phyloP scores from a whole-genome alignment of 2,113 vertebrate species.

The Grammomys dolichurus region DNA sequence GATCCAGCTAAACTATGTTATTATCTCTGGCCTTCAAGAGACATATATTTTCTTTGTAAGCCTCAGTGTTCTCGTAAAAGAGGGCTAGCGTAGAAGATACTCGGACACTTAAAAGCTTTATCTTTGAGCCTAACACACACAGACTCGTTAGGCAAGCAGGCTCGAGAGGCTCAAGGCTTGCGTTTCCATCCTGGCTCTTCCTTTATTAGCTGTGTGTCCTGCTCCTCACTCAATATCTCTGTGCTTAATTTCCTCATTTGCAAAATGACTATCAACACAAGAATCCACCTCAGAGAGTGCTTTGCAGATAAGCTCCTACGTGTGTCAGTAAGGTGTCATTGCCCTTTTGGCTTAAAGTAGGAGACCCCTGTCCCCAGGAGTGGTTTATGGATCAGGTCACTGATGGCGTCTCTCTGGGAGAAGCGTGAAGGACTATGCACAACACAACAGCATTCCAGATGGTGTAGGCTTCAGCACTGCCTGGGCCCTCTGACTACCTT shows the following conservation, averaged over 20 bases:
- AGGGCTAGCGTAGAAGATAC: neutral
- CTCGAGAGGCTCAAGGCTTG: neutral
- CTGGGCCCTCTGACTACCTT: neutral
- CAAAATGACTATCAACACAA: neutral
- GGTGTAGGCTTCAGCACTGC: no score
- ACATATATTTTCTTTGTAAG: neutral
- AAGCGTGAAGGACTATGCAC: neutral
- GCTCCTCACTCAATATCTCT: neutral
- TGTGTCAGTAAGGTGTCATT: neutral
- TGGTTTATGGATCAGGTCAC: neutral
- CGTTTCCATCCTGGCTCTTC: neutral
- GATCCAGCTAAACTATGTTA: neutral
- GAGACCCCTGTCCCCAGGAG: neutral
- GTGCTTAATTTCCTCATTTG: neutral
- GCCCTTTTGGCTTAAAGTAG: neutral
- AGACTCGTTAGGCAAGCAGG: neutral
- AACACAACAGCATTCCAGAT: neutral
- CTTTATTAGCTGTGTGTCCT: neutral
- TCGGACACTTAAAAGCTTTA: neutral
- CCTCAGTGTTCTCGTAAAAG: neutral
- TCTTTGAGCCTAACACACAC: neutral
- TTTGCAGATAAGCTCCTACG: neutral
- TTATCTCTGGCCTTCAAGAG: neutral
- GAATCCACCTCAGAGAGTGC: neutral
- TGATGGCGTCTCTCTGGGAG: neutral